Evolutionary conservation across 2,888 invertebrate species (phyloP).

Genomic region (Habrosyne pyritoides): DNA sequence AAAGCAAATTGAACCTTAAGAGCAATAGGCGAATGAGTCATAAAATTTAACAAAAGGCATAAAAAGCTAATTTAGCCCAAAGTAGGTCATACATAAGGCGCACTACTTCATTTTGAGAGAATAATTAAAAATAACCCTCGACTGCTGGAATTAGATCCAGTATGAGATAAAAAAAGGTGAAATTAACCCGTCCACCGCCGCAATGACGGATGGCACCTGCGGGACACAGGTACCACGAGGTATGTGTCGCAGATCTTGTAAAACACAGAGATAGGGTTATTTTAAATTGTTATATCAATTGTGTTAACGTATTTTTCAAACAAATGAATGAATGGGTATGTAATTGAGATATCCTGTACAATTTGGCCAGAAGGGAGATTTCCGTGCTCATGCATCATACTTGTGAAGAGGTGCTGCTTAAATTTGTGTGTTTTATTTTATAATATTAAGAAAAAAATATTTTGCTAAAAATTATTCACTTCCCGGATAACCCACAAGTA

Average conservation of each 20-base stretch:
- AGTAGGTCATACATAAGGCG: conserved; percentile 2
- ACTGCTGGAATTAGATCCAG: neutral
- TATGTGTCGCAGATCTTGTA: neutral
- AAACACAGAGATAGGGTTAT: neutral
- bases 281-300: neutral
- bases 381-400: too few species aligned
- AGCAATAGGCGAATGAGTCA: neutral
- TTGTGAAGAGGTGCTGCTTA: too few species aligned
- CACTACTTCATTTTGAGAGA: conserved; percentile 1
- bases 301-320: neutral
- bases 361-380: too few species aligned
- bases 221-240: neutral
- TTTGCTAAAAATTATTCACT: too few species aligned
- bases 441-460: too few species aligned
- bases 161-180: conserved; percentile 5
- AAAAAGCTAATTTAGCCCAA: neutral
- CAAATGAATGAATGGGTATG: too few species aligned
- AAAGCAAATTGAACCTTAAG: too few species aligned
- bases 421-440: too few species aligned
- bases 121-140: conserved; percentile 1
- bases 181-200: conserved; percentile 5
- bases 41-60: neutral
- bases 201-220: conserved; percentile 8
- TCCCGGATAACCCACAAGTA: too few species aligned
- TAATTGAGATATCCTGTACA: too few species aligned